Conservation (phyloP, 2,888 invertebrate species). For the Drosophila recens region DNA sequence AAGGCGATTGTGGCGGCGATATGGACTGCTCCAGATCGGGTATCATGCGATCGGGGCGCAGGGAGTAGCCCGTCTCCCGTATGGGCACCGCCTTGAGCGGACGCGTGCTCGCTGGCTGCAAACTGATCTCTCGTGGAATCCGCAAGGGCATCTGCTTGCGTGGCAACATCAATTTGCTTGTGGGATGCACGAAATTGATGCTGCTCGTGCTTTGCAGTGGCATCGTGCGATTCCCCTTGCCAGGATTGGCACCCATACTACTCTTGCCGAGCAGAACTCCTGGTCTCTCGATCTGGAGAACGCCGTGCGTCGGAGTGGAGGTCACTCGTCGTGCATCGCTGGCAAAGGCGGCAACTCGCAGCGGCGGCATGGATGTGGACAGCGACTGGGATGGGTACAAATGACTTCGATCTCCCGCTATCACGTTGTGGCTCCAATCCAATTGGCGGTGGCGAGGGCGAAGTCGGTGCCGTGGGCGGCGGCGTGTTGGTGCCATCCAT, state of each 20-base stretch:
- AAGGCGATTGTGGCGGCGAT: constrained; percentile 75
- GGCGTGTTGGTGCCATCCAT: constrained; percentile 68
- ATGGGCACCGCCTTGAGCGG: constrained; percentile 72
- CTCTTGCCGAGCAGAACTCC: constrained; percentile 54
- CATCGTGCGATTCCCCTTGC: constrained; percentile 50
- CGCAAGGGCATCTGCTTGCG: constrained; percentile 63
- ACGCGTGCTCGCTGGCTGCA: constrained; percentile 64
- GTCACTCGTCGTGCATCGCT: constrained; percentile 36
- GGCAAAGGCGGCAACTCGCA: constrained; percentile 82
- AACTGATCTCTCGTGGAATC: constrained; percentile 62
- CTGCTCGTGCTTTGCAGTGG: constrained; percentile 61
- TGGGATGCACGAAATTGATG: constrained; percentile 68
- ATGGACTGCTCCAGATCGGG: constrained; percentile 74
- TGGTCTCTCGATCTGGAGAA: constrained; percentile 63
- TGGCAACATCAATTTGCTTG: constrained; percentile 72
- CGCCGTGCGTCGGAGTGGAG: constrained; percentile 48
- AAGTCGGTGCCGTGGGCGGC: constrained; percentile 71
- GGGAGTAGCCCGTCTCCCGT: constrained; percentile 74
- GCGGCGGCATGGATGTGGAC: constrained; percentile 44
- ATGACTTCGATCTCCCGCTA: background rate
- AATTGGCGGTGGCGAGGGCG: constrained; percentile 53
- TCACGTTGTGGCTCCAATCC: constrained; percentile 1
- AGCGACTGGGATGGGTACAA: constrained; percentile 15
- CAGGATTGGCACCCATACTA: constrained; percentile 11
- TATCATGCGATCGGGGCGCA: constrained; percentile 77